These are phyloP conservation scores for Caenorhabditis sp. DNA, from an alignment of 2,888 invertebrate genomes.

Conservation along the genomic window DNA sequence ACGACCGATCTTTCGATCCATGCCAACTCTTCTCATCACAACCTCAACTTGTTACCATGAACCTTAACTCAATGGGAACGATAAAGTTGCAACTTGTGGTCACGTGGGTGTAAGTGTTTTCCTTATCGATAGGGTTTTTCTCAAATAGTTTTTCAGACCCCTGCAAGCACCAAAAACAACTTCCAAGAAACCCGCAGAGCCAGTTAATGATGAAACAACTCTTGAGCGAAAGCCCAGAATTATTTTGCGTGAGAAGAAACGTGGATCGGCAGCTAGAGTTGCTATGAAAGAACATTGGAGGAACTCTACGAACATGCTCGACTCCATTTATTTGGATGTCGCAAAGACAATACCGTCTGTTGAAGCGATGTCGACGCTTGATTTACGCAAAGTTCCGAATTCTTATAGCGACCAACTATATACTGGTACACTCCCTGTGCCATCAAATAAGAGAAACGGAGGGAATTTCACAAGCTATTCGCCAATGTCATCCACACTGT, in stretches of 20 bases:
- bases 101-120: slow-evolving; percentile 82
- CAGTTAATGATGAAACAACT: slow-evolving; percentile 23
- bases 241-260: slow-evolving; percentile 64
- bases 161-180: slow-evolving; percentile 66
- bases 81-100: slow-evolving; percentile 83
- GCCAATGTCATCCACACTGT: slow-evolving; percentile 35
- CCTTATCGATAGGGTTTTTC: not conserved
- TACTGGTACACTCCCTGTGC: slow-evolving; percentile 38
- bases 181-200: slow-evolving; percentile 3
- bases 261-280: slow-evolving; percentile 65
- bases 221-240: slow-evolving; percentile 61
- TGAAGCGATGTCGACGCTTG: slow-evolving; percentile 70
- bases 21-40: slow-evolving; percentile 82
- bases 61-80: slow-evolving; percentile 82
- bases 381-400: slow-evolving; percentile 29
- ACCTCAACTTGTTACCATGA: slow-evolving; percentile 83
- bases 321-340: slow-evolving; percentile 75
- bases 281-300: slow-evolving; percentile 75
- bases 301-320: slow-evolving; percentile 75
- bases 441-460: slow-evolving; percentile 2
- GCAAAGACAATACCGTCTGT: slow-evolving; percentile 76
- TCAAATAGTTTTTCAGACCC: slow-evolving; percentile 60
- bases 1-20: slow-evolving; percentile 82
- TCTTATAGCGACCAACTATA: not conserved
- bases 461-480: slow-evolving; percentile 30